Conservation (phyloP, 2,797 vertebrate genomes). For the Enteromius paludinosus region DNA sequence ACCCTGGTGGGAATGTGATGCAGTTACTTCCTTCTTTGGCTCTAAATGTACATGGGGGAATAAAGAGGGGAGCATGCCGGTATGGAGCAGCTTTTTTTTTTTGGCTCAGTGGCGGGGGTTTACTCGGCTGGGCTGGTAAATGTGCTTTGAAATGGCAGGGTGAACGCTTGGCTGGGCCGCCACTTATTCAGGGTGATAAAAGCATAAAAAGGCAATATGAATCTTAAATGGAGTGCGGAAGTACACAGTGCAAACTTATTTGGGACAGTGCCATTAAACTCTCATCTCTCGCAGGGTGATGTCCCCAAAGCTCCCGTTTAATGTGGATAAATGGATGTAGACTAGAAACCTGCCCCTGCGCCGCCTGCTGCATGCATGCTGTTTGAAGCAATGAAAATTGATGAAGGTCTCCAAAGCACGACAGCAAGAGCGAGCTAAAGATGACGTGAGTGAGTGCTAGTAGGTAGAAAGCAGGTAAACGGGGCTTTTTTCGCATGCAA, state of each 20-base stretch:
- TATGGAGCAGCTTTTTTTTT: slow-evolving; percentile 20
- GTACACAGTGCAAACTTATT: slow-evolving; percentile 77
- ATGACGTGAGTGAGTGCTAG: slow-evolving; percentile 19
- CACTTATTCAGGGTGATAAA: slow-evolving; percentile 81
- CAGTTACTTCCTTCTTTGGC: slow-evolving; percentile 37
- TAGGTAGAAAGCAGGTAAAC: slow-evolving; percentile 49
- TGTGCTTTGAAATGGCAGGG: slow-evolving; percentile 70
- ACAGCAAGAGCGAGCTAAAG: slow-evolving; percentile 32
- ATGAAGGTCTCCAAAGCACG: slow-evolving; percentile 49
- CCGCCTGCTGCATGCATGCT: slow-evolving; percentile 47
- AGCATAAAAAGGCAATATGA: slow-evolving; percentile 83
- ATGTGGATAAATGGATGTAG: slow-evolving; percentile 73
- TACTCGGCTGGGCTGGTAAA: slow-evolving; percentile 66
- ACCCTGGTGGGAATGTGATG: slow-evolving; percentile 33
- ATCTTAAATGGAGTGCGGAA: slow-evolving; percentile 77
- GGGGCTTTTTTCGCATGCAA: slow-evolving; percentile 57
- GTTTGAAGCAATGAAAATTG: slow-evolving; percentile 49
- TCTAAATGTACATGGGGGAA: slow-evolving; percentile 57
- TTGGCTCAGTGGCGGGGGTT: slow-evolving; percentile 63
- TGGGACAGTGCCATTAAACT: slow-evolving; percentile 68
- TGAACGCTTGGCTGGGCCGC: slow-evolving; percentile 71
- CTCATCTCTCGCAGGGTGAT: slow-evolving; percentile 57
- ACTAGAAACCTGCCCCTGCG: slow-evolving; percentile 54
- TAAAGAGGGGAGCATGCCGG: slow-evolving; percentile 5
- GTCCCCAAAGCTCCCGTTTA: slow-evolving; percentile 56